Evolutionary conservation across 1,140 invertebrate species (phyloP), one percentile per base, ranked within the genome.

Genomic region (Aleiodes sp.): DNA sequence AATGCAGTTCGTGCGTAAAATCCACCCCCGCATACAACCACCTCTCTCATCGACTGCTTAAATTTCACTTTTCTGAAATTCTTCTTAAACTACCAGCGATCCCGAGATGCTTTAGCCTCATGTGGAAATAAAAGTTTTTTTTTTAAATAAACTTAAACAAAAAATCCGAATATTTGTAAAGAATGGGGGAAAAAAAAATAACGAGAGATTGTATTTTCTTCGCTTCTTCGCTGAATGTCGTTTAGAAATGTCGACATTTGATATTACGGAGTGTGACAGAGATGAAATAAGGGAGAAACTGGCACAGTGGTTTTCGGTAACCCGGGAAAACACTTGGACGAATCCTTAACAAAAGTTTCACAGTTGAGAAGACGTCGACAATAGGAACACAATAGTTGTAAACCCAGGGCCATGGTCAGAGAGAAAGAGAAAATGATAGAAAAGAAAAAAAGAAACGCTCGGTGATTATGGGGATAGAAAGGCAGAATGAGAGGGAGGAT

Each of bases 331-430:
- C 73, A 77, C 76, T 76, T 71, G 62, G 75, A 73, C 74, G 72
- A 73, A 71, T 73, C 75, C 76, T 78, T 60, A 71, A 81, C 81
- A 81, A 82, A 80, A 81, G 79, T 80, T 83, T 83, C 76, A 80
- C 81, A 82, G 79, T 79, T 74, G 78, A 82, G 78, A 76, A 81
- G 75, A 65, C 73, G 75, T 67, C 74, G 73, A 80, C 79, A 82
- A 84, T 78, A 75, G 78, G 74, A 73, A 78, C 71, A 79, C 77
- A 81, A 84, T 78, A 75, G 78, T 74, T 73, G 76, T 33, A 21
- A 60, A 37, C 56, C 41, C 14, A 43, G 6, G 26, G 2, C 52
- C 26, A 57, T 12, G 52, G 24, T n/a, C 26, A 63, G 57, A 37
- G 31, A 28, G 46, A 52, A 12, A 52, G 19, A 57, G 28, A 28